These are phyloP conservation scores for Cricetomys ansorgei DNA, from an alignment of 2,113 vertebrate species.

Conservation along the genomic window DNA sequence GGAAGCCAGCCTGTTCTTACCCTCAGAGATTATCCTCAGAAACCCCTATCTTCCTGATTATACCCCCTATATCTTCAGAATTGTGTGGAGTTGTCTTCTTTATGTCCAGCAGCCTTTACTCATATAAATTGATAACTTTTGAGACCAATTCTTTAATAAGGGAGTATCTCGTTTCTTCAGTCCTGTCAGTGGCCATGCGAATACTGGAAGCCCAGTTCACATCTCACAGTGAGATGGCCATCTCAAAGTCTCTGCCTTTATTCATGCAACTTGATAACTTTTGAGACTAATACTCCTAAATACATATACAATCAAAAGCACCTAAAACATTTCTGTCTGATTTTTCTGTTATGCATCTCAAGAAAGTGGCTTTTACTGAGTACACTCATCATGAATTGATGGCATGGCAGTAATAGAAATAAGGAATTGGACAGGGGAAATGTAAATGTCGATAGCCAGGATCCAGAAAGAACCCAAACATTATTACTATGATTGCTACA, in stretches of 20 bases:
- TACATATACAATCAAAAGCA: neutral
- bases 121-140: neutral
- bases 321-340: neutral
- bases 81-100: neutral
- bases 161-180: neutral
- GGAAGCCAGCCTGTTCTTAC: neutral
- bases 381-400: neutral
- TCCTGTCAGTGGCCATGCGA: neutral
- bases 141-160: neutral
- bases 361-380: constrained; percentile 11
- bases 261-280: no score
- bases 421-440: neutral
- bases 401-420: neutral
- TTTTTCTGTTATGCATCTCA: constrained; percentile 15
- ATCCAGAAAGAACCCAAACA: neutral
- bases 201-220: no score
- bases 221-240: no score
- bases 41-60: neutral
- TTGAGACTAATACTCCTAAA: no score
- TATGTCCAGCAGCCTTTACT: neutral
- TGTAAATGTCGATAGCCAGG: neutral
- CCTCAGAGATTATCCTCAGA: neutral
- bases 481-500: neutral
- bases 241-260: no score
- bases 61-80: neutral